Percentiles rank a stretch among this genome's conserved stretches.
These are phyloP conservation scores for Pipa parva DNA, from an alignment of 2,113 vertebrate genomes.

Conservation along the genomic window DNA sequence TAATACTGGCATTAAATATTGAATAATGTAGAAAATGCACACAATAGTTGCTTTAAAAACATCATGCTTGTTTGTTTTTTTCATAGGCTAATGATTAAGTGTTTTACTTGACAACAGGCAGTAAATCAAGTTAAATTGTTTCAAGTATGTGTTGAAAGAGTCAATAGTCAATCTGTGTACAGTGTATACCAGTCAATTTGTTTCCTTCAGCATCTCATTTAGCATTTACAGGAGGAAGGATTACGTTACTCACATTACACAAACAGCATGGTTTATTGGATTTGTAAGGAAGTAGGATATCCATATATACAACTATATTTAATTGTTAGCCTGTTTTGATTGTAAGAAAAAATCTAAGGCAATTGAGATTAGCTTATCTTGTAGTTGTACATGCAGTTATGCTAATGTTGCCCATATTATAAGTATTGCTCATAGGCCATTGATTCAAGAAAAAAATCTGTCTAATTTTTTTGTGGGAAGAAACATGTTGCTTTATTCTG, in stretches of 20 bases:
- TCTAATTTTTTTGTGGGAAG: too few relatives aligned
- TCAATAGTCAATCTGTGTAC: slow-evolving; percentile 39
- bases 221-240: slow-evolving; percentile 56
- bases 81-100: slow-evolving; percentile 49
- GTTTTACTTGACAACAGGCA: slow-evolving; percentile 22
- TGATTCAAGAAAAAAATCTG: too few relatives aligned
- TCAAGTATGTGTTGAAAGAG: slow-evolving; percentile 45
- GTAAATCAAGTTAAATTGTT: slow-evolving; percentile 27
- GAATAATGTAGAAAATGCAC: neutral
- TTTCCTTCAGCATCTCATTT: slow-evolving; percentile 56
- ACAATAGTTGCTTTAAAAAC: neutral
- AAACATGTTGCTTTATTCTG: too few relatives aligned
- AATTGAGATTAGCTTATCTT: slow-evolving; percentile 32
- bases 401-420: slow-evolving; percentile 45
- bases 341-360: slow-evolving; percentile 55
- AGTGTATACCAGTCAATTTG: slow-evolving; percentile 43
- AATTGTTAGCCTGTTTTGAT: slow-evolving; percentile 63
- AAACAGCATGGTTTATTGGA: slow-evolving; percentile 64
- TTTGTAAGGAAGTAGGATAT: slow-evolving; percentile 63
- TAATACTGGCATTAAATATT: too few relatives aligned
- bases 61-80: slow-evolving; percentile 31
- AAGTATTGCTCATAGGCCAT: too few relatives aligned
- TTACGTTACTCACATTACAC: slow-evolving; percentile 66
- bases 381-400: neutral
- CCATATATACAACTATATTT: slow-evolving; percentile 66